These are phyloP conservation scores for Melanotaenia maccullochi DNA, from an alignment of 2,797 vertebrate genomes.

Conservation along the genomic window DNA sequence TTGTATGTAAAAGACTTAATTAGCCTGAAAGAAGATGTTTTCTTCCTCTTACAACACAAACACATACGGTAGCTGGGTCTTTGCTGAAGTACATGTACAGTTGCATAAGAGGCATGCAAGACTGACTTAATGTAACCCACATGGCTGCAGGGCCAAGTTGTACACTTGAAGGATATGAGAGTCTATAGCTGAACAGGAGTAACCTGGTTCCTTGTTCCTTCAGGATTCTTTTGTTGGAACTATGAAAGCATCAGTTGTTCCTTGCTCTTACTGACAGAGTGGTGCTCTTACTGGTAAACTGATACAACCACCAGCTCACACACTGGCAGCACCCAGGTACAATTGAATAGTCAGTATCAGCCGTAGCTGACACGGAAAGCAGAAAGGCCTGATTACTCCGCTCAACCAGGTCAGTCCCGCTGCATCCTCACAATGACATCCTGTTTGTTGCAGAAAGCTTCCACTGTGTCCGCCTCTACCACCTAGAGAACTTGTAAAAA, in stretches of 20 bases:
- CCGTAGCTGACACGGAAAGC: constrained; percentile 28
- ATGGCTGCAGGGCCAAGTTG: constrained; percentile 16
- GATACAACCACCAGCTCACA: constrained; percentile 37
- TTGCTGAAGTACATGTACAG: constrained; percentile 4
- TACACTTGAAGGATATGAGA: constrained; percentile 14
- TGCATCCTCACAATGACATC: constrained; percentile 71
- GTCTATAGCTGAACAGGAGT: constrained; percentile 18
- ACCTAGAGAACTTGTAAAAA: constrained; percentile 36
- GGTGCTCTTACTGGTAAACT: constrained; percentile 34
- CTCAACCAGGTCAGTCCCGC: constrained; percentile 76
- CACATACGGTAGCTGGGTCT: constrained; percentile 15
- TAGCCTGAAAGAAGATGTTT: neutral
- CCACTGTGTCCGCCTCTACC: constrained; percentile 60
- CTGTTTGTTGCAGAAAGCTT: constrained; percentile 68
- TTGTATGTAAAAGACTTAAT: constrained; percentile 17
- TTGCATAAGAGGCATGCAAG: constrained; percentile 33
- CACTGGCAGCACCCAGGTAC: constrained; percentile 33
- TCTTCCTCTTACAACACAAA: constrained; percentile 21
- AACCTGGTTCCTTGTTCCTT: constrained; percentile 11
- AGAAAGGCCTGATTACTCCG: constrained; percentile 29
- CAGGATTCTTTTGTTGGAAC: constrained; percentile 37
- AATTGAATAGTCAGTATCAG: constrained; percentile 20
- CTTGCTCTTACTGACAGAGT: constrained; percentile 1
- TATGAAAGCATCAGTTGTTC: constrained; percentile 51
- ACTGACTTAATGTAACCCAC: constrained; percentile 21